Percentiles rank a stretch among this genome's conserved stretches.
Conservation (phyloP, 2,113 vertebrate species). For the Dasyprocta punctata region DNA sequence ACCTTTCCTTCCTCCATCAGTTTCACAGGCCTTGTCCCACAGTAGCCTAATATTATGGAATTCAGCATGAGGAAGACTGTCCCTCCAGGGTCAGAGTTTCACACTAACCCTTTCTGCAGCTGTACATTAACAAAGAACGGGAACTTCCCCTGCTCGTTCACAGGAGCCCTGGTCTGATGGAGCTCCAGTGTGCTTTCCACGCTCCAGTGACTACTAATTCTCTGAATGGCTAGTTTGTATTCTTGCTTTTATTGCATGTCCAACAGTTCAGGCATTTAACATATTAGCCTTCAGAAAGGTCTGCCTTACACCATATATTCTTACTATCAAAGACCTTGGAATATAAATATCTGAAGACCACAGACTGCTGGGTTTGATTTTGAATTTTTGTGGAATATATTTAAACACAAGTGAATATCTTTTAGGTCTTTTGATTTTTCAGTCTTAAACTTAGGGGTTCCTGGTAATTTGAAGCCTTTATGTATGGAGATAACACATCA, state of each 20-base stretch:
- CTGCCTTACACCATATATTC: not conserved
- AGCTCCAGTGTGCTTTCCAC: too few relatives aligned
- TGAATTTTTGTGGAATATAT: not conserved
- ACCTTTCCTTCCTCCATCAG: not conserved
- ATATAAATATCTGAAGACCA: not conserved
- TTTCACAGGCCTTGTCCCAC: not conserved
- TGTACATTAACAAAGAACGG: not conserved
- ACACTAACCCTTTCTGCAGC: too few relatives aligned
- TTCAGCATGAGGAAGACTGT: not conserved
- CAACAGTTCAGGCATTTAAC: not conserved
- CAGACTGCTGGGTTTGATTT: not conserved
- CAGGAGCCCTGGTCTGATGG: not conserved
- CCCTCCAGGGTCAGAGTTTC: not conserved
- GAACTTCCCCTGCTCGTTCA: not conserved
- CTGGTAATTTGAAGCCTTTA: slow-evolving; percentile 14
- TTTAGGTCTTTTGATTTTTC: not conserved
- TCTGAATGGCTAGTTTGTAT: not conserved
- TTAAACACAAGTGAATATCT: not conserved
- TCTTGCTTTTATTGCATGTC: not conserved
- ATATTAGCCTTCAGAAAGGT: not conserved
- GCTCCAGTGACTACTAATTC: not conserved
- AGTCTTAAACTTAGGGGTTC: not conserved
- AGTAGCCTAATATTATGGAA: not conserved
- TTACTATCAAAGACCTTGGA: not conserved
- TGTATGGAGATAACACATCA: not conserved